Conservation (phyloP, 2,797 vertebrate species). For the Cuniculus paca region DNA sequence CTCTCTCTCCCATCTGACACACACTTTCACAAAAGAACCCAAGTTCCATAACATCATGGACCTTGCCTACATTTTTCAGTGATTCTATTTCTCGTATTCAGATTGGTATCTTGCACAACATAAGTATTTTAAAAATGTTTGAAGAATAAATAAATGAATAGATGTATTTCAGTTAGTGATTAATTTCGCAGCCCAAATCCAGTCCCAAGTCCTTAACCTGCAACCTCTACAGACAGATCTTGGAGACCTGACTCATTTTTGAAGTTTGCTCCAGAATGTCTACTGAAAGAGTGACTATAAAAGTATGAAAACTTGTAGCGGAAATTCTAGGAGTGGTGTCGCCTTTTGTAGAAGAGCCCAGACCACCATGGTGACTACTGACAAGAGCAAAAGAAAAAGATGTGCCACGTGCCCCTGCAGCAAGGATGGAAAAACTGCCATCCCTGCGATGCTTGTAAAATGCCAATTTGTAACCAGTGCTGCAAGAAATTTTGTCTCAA, state of each 20-base stretch:
- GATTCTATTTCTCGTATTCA: conserved; percentile 51
- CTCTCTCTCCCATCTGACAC: background rate
- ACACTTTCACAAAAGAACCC: background rate
- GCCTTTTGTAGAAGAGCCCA: background rate
- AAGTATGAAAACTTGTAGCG: background rate
- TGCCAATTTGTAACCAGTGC: background rate
- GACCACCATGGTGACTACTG: background rate
- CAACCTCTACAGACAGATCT: background rate
- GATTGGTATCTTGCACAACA: conserved; percentile 1
- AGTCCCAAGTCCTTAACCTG: background rate
- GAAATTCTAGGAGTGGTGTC: background rate
- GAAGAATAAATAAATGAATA: background rate
- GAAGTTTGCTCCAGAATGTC: background rate
- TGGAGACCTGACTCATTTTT: no score
- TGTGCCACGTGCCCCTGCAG: background rate
- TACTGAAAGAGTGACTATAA: background rate
- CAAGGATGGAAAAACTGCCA: background rate
- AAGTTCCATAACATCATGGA: background rate
- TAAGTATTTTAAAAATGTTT: background rate
- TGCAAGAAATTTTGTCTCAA: background rate
- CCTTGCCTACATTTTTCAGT: background rate
- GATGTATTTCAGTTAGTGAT: conserved; percentile 20
- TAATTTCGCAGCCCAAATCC: background rate
- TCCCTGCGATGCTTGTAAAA: background rate
- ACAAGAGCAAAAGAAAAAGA: background rate